These are phyloP conservation scores for Cheumatopsyche charites DNA, from an alignment of 1,140 invertebrate species.

Conservation along the genomic window DNA sequence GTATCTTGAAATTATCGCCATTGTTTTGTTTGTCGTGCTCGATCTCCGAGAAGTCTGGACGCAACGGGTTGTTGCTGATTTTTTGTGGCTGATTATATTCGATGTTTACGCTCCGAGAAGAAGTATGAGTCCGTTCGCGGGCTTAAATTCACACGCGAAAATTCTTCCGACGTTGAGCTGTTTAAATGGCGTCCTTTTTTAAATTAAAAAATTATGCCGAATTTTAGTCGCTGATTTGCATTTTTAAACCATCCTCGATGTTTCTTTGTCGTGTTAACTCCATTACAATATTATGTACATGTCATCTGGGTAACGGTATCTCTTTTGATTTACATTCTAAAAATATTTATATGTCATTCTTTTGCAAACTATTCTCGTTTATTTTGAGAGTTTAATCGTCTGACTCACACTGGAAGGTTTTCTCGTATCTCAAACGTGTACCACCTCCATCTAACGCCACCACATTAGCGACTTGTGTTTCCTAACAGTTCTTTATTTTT, in stretches of 20 bases:
- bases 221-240: not conserved
- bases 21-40: too few species aligned
- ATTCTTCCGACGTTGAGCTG: too few species aligned
- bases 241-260: not conserved
- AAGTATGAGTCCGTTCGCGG: too few species aligned
- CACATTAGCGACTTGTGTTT: slow-evolving; percentile 25
- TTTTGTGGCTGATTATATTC: too few species aligned
- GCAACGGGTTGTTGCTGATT: too few species aligned
- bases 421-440: slow-evolving; percentile 27
- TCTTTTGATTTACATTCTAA: not conserved
- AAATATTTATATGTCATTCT: not conserved
- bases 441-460: slow-evolving; percentile 22
- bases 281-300: not conserved
- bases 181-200: too few species aligned
- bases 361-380: not conserved
- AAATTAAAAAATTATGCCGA: not conserved
- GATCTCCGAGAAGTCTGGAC: too few species aligned
- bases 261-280: not conserved
- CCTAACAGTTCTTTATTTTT: slow-evolving; percentile 2
- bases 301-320: not conserved
- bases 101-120: too few species aligned
- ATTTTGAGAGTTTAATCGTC: not conserved
- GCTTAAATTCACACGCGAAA: too few species aligned
- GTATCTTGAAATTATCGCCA: too few species aligned
- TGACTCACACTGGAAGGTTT: slow-evolving; percentile 8